Evolutionary conservation across 1,140 invertebrate genomes (phyloP).

Genomic region (Cydia pomonella): DNA sequence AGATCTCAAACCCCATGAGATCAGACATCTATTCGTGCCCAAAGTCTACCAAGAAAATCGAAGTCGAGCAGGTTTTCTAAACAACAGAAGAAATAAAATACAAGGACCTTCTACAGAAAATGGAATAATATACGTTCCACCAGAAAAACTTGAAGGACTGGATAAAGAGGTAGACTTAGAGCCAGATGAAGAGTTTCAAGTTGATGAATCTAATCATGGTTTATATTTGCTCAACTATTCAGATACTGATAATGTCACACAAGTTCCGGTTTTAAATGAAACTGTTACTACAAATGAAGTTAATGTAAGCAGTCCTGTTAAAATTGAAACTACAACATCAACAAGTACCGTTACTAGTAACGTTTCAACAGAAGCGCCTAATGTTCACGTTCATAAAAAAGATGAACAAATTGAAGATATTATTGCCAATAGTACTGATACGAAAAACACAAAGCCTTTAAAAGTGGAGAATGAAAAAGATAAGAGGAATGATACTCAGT

Average conservation of each 20-base stretch:
- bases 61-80: slow-evolving; percentile 70
- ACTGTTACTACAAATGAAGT: slow-evolving; percentile 52
- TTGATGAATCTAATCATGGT: slow-evolving; percentile 79
- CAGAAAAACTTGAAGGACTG: slow-evolving; percentile 70
- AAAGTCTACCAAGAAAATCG: slow-evolving; percentile 71
- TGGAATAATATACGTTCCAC: slow-evolving; percentile 67
- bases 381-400: slow-evolving; percentile 36
- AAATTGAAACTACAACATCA: slow-evolving; percentile 47
- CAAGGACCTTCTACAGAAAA: slow-evolving; percentile 57
- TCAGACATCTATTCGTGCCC: slow-evolving; percentile 69
- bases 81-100: slow-evolving; percentile 66
- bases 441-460: slow-evolving; percentile 56
- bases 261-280: slow-evolving; percentile 54
- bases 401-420: slow-evolving; percentile 65
- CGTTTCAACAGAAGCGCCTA: slow-evolving; percentile 39
- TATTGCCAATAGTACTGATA: slow-evolving; percentile 63
- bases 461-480: slow-evolving; percentile 69
- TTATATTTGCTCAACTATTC: slow-evolving; percentile 77
- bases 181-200: slow-evolving; percentile 79
- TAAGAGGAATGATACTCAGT: slow-evolving; percentile 71
- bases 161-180: slow-evolving; percentile 75
- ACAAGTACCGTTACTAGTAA: slow-evolving; percentile 45
- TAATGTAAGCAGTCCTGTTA: slow-evolving; percentile 57
- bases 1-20: slow-evolving; percentile 72
- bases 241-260: slow-evolving; percentile 68